Base-by-base conservation (phyloP, 2,113 vertebrate genomes). In the Psophia crepitans region DNA sequence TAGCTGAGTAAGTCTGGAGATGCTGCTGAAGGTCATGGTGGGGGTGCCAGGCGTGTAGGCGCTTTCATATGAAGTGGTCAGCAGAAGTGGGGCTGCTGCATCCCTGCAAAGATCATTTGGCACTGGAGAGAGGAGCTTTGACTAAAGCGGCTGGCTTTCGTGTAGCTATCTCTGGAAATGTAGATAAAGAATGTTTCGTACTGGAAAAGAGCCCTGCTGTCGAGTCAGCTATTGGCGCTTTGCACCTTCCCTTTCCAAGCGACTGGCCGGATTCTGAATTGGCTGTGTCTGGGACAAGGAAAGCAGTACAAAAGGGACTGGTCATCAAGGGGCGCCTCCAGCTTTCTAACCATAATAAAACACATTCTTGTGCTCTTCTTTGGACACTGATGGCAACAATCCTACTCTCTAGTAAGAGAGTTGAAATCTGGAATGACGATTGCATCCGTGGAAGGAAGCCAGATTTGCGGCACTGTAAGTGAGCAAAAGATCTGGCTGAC, bases 121-220 rank as follows among this genome's bases (percentile, higher is more conserved):
- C 68, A 13, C 22, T 35, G 57, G 60, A 92, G n/a, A 57, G 44
- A 89, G 44, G 65, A 93, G 57, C 32, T 89, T 82, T 87, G 83
- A 54, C 49, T 82, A 43, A 60, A 87, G 86, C 80, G 89, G 77
- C 68, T 92, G 80, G 78, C 73, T 89, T 95, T 60, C 66, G 46
- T 79, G 46, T 51, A 57, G 49, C 68, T 84, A 28, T 64, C 57
- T 71, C 86, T 92, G 65, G 96, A 89, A 93, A 87, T 82, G 74
- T 49, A 93, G 95, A 64, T 91, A 91, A 95, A 89, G 89, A 95
- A 76, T 77, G 61, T 73, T 82, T 84, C 61, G 91, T 28, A 46
- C 49, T 95, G 90, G 77, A 78, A 90, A 82, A 93, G 65, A 74
- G 17, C 61, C 79, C 69, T 61, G 53, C 81, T 89, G 74, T 79